Evolutionary conservation across 2,113 vertebrate genomes (phyloP), one percentile per base, ranked within the genome.

Genomic region (Rhinolophus ferrumequinum): DNA sequence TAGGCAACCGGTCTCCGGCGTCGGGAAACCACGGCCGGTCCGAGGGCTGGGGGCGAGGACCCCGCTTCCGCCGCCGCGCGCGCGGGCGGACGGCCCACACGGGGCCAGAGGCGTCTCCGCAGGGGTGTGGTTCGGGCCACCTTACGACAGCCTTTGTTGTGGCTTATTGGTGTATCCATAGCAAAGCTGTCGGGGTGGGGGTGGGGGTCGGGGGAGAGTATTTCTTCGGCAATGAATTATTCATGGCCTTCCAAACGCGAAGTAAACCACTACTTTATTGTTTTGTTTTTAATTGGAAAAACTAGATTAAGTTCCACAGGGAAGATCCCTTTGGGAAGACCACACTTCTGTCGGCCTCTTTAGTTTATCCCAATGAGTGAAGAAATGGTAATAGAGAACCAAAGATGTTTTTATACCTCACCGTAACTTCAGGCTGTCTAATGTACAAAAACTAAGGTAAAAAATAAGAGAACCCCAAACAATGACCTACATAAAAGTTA

Each of bases 351-450:
- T 56, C 58, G 92, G 33, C 56, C 35, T 77, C 88, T 87, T 97
- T 84, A 92, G 1, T 54, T 92, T 70, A 87, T 41, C 38, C 47
- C 28, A 90, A 6, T 79, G 47, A 84, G 21, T 88, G 67, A 83
- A 95, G 77, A 93, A 90, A 82, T 85, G 60, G 54, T 62, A 82
- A 56, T 7, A 87, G 75, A 90, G 94, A 87, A 96, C 54, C 41
- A 66, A 94, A 75, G 75, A 70, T 81, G 47, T 89, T 80, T 50
- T 28, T 79, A 86, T 64, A 85, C 54, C 8, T 86, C 44, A 56
- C 66, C 1, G 24, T 18, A 85, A 94, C 16, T 58, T 96, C 18
- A 41, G 54, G 50, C 8, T 72, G 13, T 60, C 69, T 95, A 76
- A 77, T 15, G 28, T 41, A 79, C 33, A 93, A 85, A 44, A 96